These are phyloP conservation scores for Semaprochilodus insignis DNA, from an alignment of 2,797 vertebrate genomes.

Conservation along the genomic window DNA sequence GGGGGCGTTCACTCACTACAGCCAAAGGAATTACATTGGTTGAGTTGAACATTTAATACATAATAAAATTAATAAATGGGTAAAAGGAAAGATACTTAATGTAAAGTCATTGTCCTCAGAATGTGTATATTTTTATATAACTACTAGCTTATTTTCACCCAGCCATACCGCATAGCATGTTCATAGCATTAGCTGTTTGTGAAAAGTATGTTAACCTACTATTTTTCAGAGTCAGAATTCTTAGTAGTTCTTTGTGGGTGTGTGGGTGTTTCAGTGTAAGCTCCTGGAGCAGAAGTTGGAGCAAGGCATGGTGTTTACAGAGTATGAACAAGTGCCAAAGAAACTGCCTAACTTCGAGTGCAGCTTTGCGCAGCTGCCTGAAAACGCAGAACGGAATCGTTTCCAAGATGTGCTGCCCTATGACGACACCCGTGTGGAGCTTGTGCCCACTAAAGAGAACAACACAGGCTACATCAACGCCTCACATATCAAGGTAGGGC, in stretches of 20 bases:
- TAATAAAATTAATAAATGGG: too few relatives aligned
- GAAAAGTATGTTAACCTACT: not conserved
- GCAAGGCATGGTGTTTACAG: constrained; percentile 90
- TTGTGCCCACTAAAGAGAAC: constrained; percentile 98
- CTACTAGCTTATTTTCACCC: too few relatives aligned
- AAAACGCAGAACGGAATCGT: constrained; percentile 92
- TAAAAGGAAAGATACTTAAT: not conserved
- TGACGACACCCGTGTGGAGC: constrained; percentile 91
- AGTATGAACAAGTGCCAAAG: constrained; percentile 92
- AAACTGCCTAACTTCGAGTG: constrained; percentile 81
- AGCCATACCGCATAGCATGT: too few relatives aligned
- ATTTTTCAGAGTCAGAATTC: not conserved
- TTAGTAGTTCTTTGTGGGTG: not conserved
- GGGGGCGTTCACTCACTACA: too few relatives aligned
- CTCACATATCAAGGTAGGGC: constrained; percentile 89
- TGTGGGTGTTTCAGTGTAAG: constrained; percentile 80
- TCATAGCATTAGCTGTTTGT: not conserved
- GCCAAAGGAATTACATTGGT: too few relatives aligned
- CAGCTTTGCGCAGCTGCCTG: constrained; percentile 83
- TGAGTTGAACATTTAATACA: too few relatives aligned
- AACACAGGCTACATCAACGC: constrained; percentile 99
- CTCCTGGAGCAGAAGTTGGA: constrained; percentile 90
- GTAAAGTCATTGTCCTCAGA: not conserved
- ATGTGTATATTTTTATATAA: too few relatives aligned
- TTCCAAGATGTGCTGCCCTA: constrained; percentile 97